phyloP scores from a whole-genome alignment of 2,888 invertebrate species.

The Eledona agricola region DNA sequence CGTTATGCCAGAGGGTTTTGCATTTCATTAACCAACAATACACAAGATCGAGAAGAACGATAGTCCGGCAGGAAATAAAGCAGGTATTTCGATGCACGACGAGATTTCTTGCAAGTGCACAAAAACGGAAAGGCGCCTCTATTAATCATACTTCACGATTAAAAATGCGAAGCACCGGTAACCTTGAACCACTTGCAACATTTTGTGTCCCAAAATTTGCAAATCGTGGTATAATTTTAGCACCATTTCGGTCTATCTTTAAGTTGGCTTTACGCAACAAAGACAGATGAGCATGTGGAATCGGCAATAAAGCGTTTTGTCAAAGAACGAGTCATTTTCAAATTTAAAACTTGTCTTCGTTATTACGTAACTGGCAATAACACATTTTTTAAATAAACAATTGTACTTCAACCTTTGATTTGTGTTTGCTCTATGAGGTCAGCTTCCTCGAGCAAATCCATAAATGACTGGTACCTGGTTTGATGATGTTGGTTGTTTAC shows the following conservation, averaged over 20 bases:
- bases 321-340: conserved; percentile 5
- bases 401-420: conserved; percentile 4
- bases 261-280: no score
- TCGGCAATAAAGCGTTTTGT: no score
- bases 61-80: conserved; percentile 4
- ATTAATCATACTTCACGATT: no score
- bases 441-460: conserved; percentile 3
- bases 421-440: conserved; percentile 19
- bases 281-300: no score
- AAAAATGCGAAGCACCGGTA: no score
- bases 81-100: conserved; percentile 14
- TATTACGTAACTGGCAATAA: conserved; percentile 2
- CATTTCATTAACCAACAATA: conserved; percentile 8
- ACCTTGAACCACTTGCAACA: conserved; percentile 23
- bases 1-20: neutral
- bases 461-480: neutral
- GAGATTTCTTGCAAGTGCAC: neutral
- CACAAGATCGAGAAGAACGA: conserved; percentile 6
- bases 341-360: neutral
- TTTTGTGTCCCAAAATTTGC: conserved; percentile 7
- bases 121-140: conserved; percentile 1
- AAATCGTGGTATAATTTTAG: no score
- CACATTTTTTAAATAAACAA: conserved; percentile 14
- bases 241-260: no score
- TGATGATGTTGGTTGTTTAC: conserved; percentile 51